These are phyloP conservation scores for Papio anubis DNA, from an alignment of 2,113 vertebrate species.

Conservation along the genomic window DNA sequence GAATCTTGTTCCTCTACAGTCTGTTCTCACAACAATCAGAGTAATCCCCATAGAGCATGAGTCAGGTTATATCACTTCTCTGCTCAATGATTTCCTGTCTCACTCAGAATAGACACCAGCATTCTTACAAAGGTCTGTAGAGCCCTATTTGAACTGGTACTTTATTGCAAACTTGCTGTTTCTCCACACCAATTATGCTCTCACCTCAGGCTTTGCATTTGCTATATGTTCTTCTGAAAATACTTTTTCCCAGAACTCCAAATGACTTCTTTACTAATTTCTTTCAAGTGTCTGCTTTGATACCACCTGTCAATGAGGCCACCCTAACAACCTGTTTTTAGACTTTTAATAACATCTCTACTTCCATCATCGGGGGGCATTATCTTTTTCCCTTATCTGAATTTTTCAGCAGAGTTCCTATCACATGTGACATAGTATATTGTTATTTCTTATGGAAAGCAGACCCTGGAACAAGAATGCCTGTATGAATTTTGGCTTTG, in stretches of 20 bases:
- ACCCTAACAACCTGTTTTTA: not conserved
- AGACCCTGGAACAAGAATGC: not conserved
- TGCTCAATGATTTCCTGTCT: not conserved
- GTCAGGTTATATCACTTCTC: not conserved
- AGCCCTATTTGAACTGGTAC: not conserved
- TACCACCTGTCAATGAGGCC: not conserved
- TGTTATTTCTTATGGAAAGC: not conserved
- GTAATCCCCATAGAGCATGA: not conserved
- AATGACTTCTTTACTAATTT: slow-evolving; percentile 34
- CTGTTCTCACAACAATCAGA: not conserved
- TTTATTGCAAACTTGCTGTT: not conserved
- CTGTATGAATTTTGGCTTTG: slow-evolving; percentile 21
- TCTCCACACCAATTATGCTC: not conserved
- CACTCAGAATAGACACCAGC: not conserved
- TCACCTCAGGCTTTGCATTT: not conserved
- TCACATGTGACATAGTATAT: not conserved
- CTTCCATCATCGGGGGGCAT: not conserved
- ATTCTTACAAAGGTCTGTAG: not conserved
- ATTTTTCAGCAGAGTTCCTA: not conserved
- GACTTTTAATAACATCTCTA: not conserved
- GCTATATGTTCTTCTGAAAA: not conserved
- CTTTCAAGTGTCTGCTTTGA: slow-evolving; percentile 37
- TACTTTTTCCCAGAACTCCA: slow-evolving; percentile 9
- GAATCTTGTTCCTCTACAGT: not conserved
- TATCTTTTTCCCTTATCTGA: not conserved